phyloP scores from a whole-genome alignment of 2,888 invertebrate species.

The Oscheius sp. region DNA sequence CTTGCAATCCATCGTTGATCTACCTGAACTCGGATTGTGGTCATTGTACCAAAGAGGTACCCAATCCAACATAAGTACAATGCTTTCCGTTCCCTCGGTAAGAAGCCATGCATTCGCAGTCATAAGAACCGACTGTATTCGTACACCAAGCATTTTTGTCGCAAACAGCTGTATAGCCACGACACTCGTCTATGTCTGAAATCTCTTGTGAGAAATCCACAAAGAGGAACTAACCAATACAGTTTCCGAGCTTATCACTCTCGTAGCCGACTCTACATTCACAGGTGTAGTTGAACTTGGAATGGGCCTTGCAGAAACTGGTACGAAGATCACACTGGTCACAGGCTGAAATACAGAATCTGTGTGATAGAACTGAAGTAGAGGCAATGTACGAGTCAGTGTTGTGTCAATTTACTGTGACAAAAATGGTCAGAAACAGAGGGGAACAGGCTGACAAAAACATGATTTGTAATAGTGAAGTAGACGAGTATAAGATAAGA shows the following conservation, averaged over 20 bases:
- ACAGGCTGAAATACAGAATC: conserved; percentile 47
- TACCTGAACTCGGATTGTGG: conserved; percentile 36
- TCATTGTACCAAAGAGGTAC: conserved; percentile 27
- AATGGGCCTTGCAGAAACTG: conserved; percentile 64
- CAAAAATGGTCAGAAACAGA: too few relatives aligned
- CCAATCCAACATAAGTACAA: conserved; percentile 68
- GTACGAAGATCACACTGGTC: conserved; percentile 67
- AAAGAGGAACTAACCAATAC: conserved; percentile 54
- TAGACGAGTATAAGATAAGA: too few relatives aligned
- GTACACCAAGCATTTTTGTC: conserved; percentile 67
- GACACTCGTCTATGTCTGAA: conserved; percentile 70
- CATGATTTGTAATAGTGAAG: too few relatives aligned
- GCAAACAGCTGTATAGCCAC: conserved; percentile 57
- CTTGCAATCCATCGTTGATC: conserved; percentile 61
- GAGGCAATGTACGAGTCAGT: too few relatives aligned
- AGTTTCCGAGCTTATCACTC: conserved; percentile 62
- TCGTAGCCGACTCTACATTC: conserved; percentile 66
- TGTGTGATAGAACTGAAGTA: too few relatives aligned
- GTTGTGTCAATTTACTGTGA: too few relatives aligned
- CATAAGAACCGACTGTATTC: conserved; percentile 62
- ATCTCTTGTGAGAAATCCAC: neutral
- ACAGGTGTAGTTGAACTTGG: conserved; percentile 70
- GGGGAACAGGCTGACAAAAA: too few relatives aligned
- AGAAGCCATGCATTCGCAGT: conserved; percentile 68
- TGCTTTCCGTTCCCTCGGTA: conserved; percentile 66